These are phyloP conservation scores for Pampusana beccarii DNA, from an alignment of 2,113 vertebrate species.

Conservation along the genomic window DNA sequence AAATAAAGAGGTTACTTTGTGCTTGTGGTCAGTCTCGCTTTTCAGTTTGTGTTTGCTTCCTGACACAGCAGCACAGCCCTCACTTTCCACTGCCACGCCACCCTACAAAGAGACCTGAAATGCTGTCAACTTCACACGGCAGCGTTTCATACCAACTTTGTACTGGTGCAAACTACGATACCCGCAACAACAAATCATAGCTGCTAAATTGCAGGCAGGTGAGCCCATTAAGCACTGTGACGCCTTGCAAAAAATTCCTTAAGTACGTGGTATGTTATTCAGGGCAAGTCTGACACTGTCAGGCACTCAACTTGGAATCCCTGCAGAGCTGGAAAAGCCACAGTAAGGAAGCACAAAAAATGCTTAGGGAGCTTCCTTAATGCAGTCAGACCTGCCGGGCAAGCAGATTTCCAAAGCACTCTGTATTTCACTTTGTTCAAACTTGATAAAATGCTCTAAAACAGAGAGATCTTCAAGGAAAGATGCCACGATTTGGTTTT, in stretches of 20 bases:
- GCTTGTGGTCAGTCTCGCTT: background rate
- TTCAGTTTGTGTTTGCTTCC: background rate
- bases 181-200: background rate
- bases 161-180: background rate
- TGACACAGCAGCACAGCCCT: background rate
- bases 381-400: background rate
- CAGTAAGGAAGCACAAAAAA: background rate
- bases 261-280: background rate
- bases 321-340: background rate
- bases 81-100: background rate
- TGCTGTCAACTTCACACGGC: background rate
- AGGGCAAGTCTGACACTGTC: background rate
- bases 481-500: background rate
- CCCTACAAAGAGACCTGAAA: background rate
- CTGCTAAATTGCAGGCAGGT: background rate
- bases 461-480: background rate
- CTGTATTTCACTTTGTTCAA: background rate
- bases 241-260: background rate
- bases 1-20: background rate
- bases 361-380: background rate
- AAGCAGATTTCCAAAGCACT: background rate
- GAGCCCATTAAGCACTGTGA: background rate
- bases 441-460: background rate
- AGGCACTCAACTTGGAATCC: background rate
- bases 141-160: background rate